Percentiles rank a stretch among this genome's conserved stretches.
Evolutionary conservation across 1,140 invertebrate genomes (phyloP).

Genomic region (Drosophila melanogaster): DNA sequence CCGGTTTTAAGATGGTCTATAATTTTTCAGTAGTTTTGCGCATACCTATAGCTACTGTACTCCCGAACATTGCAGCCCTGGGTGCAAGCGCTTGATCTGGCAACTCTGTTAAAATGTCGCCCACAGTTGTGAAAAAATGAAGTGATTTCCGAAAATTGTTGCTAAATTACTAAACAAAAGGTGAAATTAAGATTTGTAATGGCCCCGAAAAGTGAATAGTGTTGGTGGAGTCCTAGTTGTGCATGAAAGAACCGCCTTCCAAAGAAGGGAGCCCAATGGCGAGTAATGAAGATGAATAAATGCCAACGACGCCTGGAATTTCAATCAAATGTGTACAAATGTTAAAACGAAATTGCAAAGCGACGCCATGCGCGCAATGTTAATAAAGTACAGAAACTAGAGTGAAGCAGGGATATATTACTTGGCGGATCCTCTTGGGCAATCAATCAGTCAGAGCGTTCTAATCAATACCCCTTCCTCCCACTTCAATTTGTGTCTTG

Average conservation of each 20-base stretch:
- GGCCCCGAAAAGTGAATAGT: neutral
- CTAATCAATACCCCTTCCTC: slow-evolving; percentile 35
- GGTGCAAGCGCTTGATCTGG: slow-evolving; percentile 1
- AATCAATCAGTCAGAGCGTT: slow-evolving; percentile 5
- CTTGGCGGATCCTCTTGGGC: slow-evolving; percentile 38
- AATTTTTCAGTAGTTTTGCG: neutral
- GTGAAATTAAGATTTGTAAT: slow-evolving; percentile 1
- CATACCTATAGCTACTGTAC: neutral
- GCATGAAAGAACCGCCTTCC: neutral
- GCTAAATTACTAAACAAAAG: slow-evolving; percentile 18
- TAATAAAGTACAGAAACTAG: slow-evolving; percentile 36
- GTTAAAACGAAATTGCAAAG: slow-evolving; percentile 11
- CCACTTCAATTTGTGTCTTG: slow-evolving; percentile 39
- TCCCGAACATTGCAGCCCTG: slow-evolving; percentile 4
- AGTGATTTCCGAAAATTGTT: slow-evolving; percentile 25
- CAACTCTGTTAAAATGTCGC: slow-evolving; percentile 44
- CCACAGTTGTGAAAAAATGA: slow-evolving; percentile 55
- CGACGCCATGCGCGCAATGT: slow-evolving; percentile 32
- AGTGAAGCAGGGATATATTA: slow-evolving; percentile 28
- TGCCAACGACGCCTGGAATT: slow-evolving; percentile 27
- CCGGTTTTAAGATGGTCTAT: too few relatives aligned
- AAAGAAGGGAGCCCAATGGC: neutral
- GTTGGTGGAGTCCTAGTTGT: neutral
- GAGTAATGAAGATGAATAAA: slow-evolving; percentile 17
- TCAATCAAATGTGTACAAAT: slow-evolving; percentile 56